Base-by-base conservation (phyloP, 2,888 invertebrate species). In the Diarsia dahlii region DNA sequence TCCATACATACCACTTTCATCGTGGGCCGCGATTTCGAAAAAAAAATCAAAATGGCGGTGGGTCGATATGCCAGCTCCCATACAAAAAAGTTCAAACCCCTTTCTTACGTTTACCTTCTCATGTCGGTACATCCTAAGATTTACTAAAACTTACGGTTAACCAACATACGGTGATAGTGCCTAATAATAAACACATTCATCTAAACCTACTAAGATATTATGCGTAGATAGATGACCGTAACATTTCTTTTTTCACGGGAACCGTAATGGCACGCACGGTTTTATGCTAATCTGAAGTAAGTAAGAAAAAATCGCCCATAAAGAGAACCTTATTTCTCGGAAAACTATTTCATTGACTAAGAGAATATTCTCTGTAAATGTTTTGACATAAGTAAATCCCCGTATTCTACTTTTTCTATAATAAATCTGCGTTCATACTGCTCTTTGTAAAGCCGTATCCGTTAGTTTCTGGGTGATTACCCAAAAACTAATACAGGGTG, bases 401-500 rank as follows among this genome's bases (percentile, higher is more conserved):
- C 15, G 66, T 50, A n/a, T 46, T 39, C 6, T n/a, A 9, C 3
- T 54, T 74, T 66, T 62, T 39, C 18, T n/a, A 15, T 18, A 54
- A 12, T 15, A 39, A 60, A 60, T 28, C 15, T 45, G 28, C 5
- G 39, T 62, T 39, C 39, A 54, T 65, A 15, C 39, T n/a, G 18
- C 66, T 48, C 23, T 63, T 48, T 58, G 23, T 65, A 18, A 23
- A 18, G 62, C 45, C 18, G 50, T 71, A 67, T 82, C 67, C 20
- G n/a, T 34, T 80, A 48, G 58, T 81, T 81, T 84, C 64, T 74
- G 50, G 54, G 34, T 68, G 73, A 67, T 72, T 74, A 65, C 52
- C 60, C 66, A 78, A 76, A 88, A 84, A 88, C 73, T 66, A 84
- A 77, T 56, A 62, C 23, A 48, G 62, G 23, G 13, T 58, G 34